These are phyloP conservation scores for Dicyema japonicum DNA, from an alignment of 1,140 invertebrate species.

Conservation along the genomic window DNA sequence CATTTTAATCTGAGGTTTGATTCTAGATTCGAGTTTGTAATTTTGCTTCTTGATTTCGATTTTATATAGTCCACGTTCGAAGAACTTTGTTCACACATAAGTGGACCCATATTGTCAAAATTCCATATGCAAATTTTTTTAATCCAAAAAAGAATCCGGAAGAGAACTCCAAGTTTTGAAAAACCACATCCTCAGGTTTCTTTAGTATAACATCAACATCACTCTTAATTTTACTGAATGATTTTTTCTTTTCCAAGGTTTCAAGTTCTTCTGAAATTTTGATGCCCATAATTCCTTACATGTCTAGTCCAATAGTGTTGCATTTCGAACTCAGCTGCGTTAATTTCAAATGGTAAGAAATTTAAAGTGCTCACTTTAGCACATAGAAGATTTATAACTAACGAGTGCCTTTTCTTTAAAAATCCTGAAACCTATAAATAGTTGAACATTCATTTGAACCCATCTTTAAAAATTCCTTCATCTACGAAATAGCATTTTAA, in stretches of 20 bases:
- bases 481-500: too few relatives aligned
- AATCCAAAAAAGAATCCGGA: not conserved
- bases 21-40: slow-evolving; percentile 1
- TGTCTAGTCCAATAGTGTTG: not conserved
- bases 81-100: not conserved
- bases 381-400: not conserved
- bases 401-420: not conserved
- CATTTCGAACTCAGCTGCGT: not conserved
- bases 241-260: not conserved
- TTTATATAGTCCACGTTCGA: not conserved
- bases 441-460: too few relatives aligned
- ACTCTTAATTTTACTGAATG: not conserved
- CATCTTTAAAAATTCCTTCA: too few relatives aligned
- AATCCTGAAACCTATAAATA: not conserved
- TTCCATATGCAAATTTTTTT: slow-evolving; percentile 1
- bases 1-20: not conserved
- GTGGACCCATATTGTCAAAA: not conserved
- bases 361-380: not conserved
- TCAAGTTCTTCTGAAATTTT: not conserved
- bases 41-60: not conserved
- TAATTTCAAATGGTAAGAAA: not conserved
- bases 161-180: not conserved
- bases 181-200: not conserved
- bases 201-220: not conserved
- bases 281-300: not conserved